A percentile compares a stretch with the other conserved stretches of the same genome.
Evolutionary conservation across 1,140 invertebrate genomes (phyloP).

Genomic region (Drosophila quadrilineata): DNA sequence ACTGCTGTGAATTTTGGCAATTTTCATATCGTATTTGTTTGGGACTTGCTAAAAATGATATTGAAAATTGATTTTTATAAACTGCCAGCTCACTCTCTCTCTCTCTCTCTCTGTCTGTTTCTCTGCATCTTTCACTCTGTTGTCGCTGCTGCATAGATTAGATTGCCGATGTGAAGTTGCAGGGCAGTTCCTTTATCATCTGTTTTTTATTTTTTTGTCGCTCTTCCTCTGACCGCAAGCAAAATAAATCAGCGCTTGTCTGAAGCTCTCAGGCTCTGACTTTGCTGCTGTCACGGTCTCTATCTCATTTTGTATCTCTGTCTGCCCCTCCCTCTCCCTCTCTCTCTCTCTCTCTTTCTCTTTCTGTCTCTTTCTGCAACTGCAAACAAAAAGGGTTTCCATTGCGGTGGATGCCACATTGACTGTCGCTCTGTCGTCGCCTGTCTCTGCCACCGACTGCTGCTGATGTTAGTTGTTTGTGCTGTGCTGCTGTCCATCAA

Average conservation of each 20-base stretch:
- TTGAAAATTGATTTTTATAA: conserved; percentile 65
- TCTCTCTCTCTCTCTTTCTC: not conserved
- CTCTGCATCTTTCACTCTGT: not conserved
- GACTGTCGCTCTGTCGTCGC: conserved; percentile 42
- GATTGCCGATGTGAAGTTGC: conserved; percentile 48
- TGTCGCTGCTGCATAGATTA: conserved; percentile 26
- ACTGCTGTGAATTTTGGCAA: conserved; percentile 17
- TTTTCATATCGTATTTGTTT: conserved; percentile 12
- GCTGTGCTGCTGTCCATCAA: conserved; percentile 54
- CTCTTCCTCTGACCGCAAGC: conserved; percentile 65
- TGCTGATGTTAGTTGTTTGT: conserved; percentile 18
- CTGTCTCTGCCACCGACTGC: conserved; percentile 18
- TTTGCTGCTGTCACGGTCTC: conserved; percentile 10
- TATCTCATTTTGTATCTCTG: not conserved
- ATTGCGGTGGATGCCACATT: not conserved
- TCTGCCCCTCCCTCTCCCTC: not conserved
- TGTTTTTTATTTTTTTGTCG: too few species aligned
- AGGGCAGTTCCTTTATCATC: conserved; percentile 66
- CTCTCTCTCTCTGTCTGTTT: not conserved
- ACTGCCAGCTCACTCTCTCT: not conserved
- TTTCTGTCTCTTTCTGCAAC: not conserved
- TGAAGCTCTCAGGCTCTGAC: conserved; percentile 31
- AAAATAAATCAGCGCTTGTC: conserved; percentile 77
- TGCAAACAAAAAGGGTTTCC: conserved; percentile 1
- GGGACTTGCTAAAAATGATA: conserved; percentile 1